Evolutionary conservation across 2,113 vertebrate species (phyloP).

Genomic region (Craseonycteris thonglongyai): DNA sequence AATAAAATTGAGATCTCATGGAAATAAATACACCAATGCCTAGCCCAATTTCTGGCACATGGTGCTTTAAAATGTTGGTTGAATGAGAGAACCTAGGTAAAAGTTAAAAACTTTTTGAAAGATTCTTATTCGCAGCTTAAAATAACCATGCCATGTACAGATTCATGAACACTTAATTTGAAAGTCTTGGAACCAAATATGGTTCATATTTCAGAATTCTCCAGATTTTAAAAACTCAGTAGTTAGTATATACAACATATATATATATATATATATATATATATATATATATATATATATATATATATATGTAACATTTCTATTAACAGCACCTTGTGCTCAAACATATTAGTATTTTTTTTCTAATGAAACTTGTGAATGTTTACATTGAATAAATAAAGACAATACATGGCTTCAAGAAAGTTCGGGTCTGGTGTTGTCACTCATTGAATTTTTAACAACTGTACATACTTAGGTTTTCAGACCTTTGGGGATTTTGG

Average conservation of each 20-base stretch:
- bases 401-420: not conserved
- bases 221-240: not conserved
- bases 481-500: not conserved
- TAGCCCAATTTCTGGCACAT: not conserved
- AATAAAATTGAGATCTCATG: not conserved
- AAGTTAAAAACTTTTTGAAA: not conserved
- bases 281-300: no score
- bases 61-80: not conserved
- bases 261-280: no score
- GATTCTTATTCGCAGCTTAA: not conserved
- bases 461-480: not conserved
- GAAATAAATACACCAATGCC: not conserved
- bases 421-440: not conserved
- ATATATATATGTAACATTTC: not conserved
- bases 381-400: not conserved
- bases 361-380: not conserved
- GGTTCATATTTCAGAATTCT: not conserved
- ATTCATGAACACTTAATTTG: not conserved
- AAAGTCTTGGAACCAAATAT: not conserved
- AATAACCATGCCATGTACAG: not conserved
- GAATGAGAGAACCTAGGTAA: not conserved
- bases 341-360: not conserved
- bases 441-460: not conserved
- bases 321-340: not conserved
- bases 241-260: not conserved